Evolutionary conservation across 2,888 invertebrate species (phyloP), one percentile per base, ranked within the genome.

Genomic region (Tolmerus cingulatus): DNA sequence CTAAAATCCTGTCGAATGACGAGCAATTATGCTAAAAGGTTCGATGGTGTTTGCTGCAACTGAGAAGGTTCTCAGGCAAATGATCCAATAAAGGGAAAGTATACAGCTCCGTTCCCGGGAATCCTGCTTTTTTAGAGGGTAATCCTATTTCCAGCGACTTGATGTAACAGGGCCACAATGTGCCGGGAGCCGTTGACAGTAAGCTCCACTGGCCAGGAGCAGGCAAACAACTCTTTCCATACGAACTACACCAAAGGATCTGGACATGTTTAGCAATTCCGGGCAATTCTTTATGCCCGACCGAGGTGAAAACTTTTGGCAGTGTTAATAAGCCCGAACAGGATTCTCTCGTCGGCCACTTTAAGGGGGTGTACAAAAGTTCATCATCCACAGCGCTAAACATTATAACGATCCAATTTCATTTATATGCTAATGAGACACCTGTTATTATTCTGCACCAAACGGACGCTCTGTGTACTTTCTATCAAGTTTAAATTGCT

Each of bases 361-460:
- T 82, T 82, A 82, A 51, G 37, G 82, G 46, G 8, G 57, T 82
- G 43, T 66, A 66, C 84, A 84, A 84, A 84, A 84, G 84, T 84
- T 84, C 84, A 84, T 84, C 84, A 84, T 84, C 84, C 51, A 57
- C 79, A 84, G 87, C 85, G 88, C 88, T 89, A 89, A 89, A 89
- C 88, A 89, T 89, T 89, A 89, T 89, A 89, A 89, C 89, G 89
- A 89, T 89, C 88, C 89, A 90, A 90, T 90, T 90, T 90, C 90
- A 90, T 90, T 90, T 90, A 90, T 90, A 90, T 90, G 90, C 90
- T 90, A 90, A 90, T 90, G 90, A 90, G 90, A 89, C 89, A 89
- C 89, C 90, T 90, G 90, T 89, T 90, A 90, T 90, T 90, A 90
- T 90, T 90, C 90, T 90, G 90, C 84, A 84, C 84, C 84, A 74